Evolutionary conservation across 2,113 vertebrate species (phyloP).

Genomic region (Corythaeola cristata): DNA sequence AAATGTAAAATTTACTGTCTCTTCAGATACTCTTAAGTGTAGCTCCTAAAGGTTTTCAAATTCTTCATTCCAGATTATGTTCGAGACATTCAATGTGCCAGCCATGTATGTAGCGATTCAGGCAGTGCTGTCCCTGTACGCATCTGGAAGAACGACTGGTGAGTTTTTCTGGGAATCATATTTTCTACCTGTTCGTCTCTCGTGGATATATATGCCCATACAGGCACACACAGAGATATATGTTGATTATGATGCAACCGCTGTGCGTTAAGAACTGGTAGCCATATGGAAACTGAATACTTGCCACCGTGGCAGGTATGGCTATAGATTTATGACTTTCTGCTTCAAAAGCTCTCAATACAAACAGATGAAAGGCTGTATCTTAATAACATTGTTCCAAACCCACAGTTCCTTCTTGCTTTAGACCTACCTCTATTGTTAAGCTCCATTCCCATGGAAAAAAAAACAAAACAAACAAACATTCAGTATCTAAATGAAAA

Average conservation of each 20-base stretch:
- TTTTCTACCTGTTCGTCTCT: neutral
- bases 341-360: neutral
- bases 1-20: neutral
- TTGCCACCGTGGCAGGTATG: neutral
- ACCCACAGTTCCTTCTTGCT: neutral
- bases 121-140: constrained; percentile 59
- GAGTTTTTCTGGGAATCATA: neutral
- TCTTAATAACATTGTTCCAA: neutral
- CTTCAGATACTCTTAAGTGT: neutral
- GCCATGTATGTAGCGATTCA: constrained; percentile 44
- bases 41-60: neutral
- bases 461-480: neutral
- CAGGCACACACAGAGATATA: fast-evolving
- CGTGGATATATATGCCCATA: fast-evolving
- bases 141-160: constrained; percentile 53
- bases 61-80: constrained; percentile 26
- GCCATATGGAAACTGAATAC: neutral
- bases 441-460: neutral
- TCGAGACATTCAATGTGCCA: constrained; percentile 45
- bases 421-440: neutral
- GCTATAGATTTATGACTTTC: neutral
- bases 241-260: too few relatives aligned
- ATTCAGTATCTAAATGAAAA: neutral
- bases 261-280: neutral
- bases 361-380: neutral